These are phyloP conservation scores for Heterodera filipjevi DNA, from an alignment of 2,888 invertebrate genomes.

Conservation along the genomic window DNA sequence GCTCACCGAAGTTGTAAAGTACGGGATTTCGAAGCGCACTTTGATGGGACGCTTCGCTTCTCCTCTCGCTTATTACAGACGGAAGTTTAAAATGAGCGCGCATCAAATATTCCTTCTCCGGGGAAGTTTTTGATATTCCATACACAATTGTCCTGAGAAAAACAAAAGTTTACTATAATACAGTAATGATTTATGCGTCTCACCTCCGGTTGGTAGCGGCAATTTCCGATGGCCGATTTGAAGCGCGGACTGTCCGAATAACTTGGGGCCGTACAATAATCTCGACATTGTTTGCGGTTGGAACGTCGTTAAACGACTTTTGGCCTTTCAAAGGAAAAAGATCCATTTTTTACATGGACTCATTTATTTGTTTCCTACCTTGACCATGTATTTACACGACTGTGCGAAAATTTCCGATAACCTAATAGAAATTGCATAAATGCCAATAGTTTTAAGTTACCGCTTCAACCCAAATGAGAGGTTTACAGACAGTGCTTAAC, in stretches of 20 bases:
- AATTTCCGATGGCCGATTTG: slow-evolving; percentile 78
- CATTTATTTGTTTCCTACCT: slow-evolving; percentile 67
- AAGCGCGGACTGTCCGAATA: slow-evolving; percentile 99
- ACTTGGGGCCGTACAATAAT: slow-evolving; percentile 90
- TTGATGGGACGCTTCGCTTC: slow-evolving; percentile 97
- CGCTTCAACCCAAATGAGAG: slow-evolving; percentile 96
- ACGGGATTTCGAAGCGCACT: slow-evolving; percentile 98
- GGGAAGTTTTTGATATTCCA: slow-evolving; percentile 72
- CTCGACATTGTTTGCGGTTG: slow-evolving; percentile 96
- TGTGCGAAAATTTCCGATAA: slow-evolving; percentile 92
- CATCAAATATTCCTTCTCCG: slow-evolving; percentile 92
- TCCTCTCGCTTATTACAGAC: slow-evolving; percentile 87
- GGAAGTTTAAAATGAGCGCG: slow-evolving; percentile 95
- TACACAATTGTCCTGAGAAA: slow-evolving; percentile 78
- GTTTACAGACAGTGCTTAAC: slow-evolving; percentile 93
- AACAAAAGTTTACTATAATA: too few relatives aligned
- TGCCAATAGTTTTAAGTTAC: slow-evolving; percentile 69
- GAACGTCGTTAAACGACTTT: slow-evolving; percentile 85
- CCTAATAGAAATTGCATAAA: slow-evolving; percentile 4
- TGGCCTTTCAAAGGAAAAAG: slow-evolving; percentile 72
- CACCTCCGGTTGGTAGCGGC: slow-evolving; percentile 89
- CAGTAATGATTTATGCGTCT: too few relatives aligned
- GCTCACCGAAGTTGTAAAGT: slow-evolving; percentile 97
- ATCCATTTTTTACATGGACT: too few relatives aligned
- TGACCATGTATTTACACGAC: slow-evolving; percentile 98